Base-by-base conservation (phyloP, 1,140 invertebrate species). In the Magallana angulata region DNA sequence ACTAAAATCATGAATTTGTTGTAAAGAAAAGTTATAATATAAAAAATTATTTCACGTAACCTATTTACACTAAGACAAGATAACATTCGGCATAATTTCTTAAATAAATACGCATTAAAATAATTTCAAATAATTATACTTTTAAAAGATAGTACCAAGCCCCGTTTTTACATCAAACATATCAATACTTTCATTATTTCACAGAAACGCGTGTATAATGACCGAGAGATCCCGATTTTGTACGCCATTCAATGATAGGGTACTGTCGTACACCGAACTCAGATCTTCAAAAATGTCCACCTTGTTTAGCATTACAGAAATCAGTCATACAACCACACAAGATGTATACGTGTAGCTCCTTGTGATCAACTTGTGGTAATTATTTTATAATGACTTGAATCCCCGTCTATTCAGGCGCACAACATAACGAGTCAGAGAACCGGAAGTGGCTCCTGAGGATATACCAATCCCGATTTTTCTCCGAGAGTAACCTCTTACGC, bases 371-470 rank as follows among this genome's bases (percentile, higher is more conserved):
- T 48, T 48, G 3, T 48, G 36, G 36, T 48, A 36, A 48, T 48
- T 48, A 48, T 48, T 48, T 48, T 48, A 48, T 76, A 30, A 76
- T 30, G 30, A 76, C 68, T 24, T 30, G 7, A 30, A 76, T 76
- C 24, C 8, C 60, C 36, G 68, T 76, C 68, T 76, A 76, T 76
- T 76, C 68, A 76, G 68, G 68, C 68, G 9, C 9, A 76, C 24
- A 12, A 30, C 36, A 48, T 30, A 76, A 30, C 18, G 68, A 30
- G 2, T 30, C 4, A 8, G 11, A 30, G 24, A 18, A 30, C 68
- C 68, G 68, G 68, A 76, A 76, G 18, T 76, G 12, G 68, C 36
- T 76, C 68, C 24, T 76, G 18, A 9, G 24, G 68, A 76, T 76
- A 76, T 36, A 76, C 64, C 68, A 7, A 76, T 76, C 68, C 68